phyloP scores from a whole-genome alignment of 1,140 invertebrate species.

The Arctopsyche grandis region DNA sequence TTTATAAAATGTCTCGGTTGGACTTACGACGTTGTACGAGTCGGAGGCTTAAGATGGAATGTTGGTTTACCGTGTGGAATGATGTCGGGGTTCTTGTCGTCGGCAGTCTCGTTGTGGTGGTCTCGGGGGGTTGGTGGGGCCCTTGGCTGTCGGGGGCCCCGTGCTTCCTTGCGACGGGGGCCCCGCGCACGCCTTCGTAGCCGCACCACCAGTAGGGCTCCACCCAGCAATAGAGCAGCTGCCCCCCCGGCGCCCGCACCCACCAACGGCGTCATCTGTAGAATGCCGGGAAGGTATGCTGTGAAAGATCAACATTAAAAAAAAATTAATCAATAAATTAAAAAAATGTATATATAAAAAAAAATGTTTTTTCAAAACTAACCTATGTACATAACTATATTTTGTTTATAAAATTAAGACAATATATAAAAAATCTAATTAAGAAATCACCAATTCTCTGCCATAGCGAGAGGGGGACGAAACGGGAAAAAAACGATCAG shows the following conservation, averaged over 20 bases:
- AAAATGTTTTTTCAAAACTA: no score
- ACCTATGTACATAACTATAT: no score
- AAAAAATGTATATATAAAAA: not conserved
- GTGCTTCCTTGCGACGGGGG: slow-evolving; percentile 66
- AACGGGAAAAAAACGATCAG: no score
- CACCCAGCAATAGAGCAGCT: slow-evolving; percentile 72
- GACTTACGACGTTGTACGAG: no score
- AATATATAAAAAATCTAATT: no score
- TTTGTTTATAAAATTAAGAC: no score
- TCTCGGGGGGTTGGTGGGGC: slow-evolving; percentile 66
- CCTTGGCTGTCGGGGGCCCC: slow-evolving; percentile 67
- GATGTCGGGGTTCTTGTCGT: slow-evolving; percentile 79
- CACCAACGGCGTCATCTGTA: slow-evolving; percentile 74
- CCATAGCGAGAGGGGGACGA: no score
- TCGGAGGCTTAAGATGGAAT: no score
- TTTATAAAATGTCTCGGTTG: no score
- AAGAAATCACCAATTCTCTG: no score
- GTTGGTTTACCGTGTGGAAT: slow-evolving; percentile 71
- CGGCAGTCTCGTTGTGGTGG: slow-evolving; percentile 69
- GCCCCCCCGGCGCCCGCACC: slow-evolving; percentile 75
- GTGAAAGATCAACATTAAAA: slow-evolving; percentile 21
- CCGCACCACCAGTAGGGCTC: slow-evolving; percentile 73
- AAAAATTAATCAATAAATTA: slow-evolving; percentile 7
- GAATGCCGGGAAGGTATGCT: slow-evolving; percentile 56
- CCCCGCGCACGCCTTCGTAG: slow-evolving; percentile 68